A percentile compares a stretch with the other conserved stretches of the same genome.
Evolutionary conservation across 1,140 invertebrate species (phyloP).

Genomic region (Drosophila lini): DNA sequence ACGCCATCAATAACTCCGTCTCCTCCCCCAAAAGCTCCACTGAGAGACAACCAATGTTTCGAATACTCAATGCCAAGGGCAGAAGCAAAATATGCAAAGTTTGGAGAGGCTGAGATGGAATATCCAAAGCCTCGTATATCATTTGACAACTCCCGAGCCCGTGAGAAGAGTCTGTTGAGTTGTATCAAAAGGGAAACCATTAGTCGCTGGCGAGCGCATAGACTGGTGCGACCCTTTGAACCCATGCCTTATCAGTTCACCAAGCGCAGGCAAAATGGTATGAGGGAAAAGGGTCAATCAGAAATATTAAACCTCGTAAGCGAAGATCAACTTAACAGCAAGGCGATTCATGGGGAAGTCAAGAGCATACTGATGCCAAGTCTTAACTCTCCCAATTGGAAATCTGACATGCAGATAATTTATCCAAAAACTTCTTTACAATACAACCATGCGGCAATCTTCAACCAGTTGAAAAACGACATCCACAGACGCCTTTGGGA

Average conservation of each 20-base stretch:
- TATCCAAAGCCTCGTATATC: neutral
- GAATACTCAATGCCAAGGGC: neutral
- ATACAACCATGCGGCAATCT: neutral
- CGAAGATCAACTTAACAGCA: neutral
- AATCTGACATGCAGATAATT: no score
- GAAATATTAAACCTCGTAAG: neutral
- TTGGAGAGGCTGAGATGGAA: neutral
- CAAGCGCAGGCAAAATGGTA: neutral
- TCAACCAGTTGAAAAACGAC: neutral
- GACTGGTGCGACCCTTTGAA: neutral
- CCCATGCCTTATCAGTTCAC: neutral
- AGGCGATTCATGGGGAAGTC: neutral
- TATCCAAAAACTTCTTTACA: neutral
- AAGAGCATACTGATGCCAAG: neutral
- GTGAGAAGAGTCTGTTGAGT: neutral
- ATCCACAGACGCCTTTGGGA: neutral
- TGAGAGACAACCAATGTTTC: neutral
- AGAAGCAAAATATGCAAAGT: neutral
- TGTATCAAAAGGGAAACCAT: neutral
- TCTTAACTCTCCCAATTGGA: neutral
- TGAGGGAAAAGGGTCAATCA: neutral
- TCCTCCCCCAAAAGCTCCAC: neutral
- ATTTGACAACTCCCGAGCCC: neutral
- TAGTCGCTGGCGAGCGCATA: neutral
- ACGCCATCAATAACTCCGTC: neutral